Conservation (phyloP, 2,797 vertebrate genomes). For the Adelosebastes latens region DNA sequence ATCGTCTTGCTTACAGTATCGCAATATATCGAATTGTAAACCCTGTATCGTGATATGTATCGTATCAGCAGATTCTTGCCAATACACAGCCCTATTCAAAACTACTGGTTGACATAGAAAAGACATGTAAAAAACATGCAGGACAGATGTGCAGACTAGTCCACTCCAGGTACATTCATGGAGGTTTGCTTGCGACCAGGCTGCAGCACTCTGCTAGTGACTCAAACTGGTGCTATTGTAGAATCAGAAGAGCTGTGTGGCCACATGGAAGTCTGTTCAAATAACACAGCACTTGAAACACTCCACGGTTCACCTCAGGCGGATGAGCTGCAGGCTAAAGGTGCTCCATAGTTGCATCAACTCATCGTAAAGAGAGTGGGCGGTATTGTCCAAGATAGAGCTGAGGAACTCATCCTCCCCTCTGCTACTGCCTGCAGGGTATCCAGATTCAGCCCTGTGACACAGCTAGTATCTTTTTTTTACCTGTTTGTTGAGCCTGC, state of each 20-base stretch:
- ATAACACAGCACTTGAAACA: conserved; percentile 34
- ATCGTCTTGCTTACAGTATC: no score
- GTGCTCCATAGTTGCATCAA: conserved; percentile 38
- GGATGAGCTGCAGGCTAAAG: conserved; percentile 56
- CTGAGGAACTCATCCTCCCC: conserved; percentile 43
- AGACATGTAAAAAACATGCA: no score
- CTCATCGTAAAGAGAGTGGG: conserved; percentile 55
- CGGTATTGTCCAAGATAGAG: conserved; percentile 55
- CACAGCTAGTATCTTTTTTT: conserved; percentile 39
- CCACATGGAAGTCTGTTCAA: conserved; percentile 29
- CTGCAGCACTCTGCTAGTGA: not conserved
- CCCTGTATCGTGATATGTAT: no score
- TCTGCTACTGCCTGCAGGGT: conserved; percentile 44
- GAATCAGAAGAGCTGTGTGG: conserved; percentile 12
- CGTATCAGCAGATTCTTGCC: no score
- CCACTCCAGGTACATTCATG: not conserved
- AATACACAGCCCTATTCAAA: not conserved
- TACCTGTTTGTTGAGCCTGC: conserved; percentile 53
- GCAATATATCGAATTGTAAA: no score
- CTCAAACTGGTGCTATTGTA: not conserved
- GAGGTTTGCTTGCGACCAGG: not conserved
- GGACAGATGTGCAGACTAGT: not conserved
- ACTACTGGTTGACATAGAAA: not conserved
- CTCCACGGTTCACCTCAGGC: conserved; percentile 35
- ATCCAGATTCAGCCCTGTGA: conserved; percentile 53